A percentile compares a stretch with the other conserved stretches of the same genome.
Conservation (phyloP, 2,888 invertebrate species). For the Eurois occulta region DNA sequence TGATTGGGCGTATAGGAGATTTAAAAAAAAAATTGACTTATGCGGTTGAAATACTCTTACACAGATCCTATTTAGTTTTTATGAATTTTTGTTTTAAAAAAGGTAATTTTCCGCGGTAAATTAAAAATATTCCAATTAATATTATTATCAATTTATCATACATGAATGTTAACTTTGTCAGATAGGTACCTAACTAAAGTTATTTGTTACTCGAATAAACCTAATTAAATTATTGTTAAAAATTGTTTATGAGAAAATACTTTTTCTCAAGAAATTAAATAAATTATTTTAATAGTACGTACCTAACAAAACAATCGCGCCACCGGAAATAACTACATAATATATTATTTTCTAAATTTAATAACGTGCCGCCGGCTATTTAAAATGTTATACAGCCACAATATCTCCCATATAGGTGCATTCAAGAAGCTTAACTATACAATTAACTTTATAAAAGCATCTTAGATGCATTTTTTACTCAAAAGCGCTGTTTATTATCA, state of each 20-base stretch:
- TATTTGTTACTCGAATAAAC: not conserved
- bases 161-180: not conserved
- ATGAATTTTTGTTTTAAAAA: not conserved
- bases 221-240: not conserved
- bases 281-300: not conserved
- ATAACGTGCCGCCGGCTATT: not conserved
- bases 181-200: not conserved
- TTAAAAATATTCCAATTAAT: not conserved
- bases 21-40: not conserved
- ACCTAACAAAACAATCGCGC: not conserved
- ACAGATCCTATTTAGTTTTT: not conserved
- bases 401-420: not conserved
- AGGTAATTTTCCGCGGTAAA: not conserved
- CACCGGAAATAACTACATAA: not conserved
- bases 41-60: not conserved
- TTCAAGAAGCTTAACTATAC: not conserved
- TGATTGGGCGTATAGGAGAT: slow-evolving; percentile 8
- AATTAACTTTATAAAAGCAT: not conserved
- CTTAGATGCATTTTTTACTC: not conserved
- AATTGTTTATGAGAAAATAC: not conserved
- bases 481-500: too few species aligned
- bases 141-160: not conserved
- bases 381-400: not conserved
- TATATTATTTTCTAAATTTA: not conserved
- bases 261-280: not conserved